These are phyloP conservation scores for Aphidius colemani DNA, from an alignment of 2,888 invertebrate species.

Conservation along the genomic window DNA sequence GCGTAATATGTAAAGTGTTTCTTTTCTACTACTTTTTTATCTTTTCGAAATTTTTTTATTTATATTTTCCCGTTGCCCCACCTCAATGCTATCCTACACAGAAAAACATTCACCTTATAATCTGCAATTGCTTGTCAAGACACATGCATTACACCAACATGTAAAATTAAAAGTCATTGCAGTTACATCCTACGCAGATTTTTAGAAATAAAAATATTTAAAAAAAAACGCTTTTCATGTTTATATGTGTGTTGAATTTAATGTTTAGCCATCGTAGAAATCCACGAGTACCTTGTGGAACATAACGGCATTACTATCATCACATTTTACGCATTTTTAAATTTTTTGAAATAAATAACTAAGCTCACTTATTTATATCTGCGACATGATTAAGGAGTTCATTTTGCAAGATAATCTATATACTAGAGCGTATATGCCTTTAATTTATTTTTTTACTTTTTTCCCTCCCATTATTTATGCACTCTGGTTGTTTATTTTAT, in stretches of 20 bases:
- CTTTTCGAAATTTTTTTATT: conserved; percentile 6
- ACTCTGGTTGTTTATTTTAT: no score
- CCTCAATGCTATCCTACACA: neutral
- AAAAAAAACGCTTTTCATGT: neutral
- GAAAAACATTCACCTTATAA: neutral
- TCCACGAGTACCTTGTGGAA: conserved; percentile 7
- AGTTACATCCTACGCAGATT: no score
- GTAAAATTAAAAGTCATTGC: no score
- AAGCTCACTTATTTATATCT: conserved; percentile 1
- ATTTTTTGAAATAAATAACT: neutral
- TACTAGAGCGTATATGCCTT: neutral
- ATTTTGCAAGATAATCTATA: conserved; percentile 13
- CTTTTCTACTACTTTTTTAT: conserved; percentile 3
- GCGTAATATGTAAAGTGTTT: conserved; percentile 28
- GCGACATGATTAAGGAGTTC: conserved; percentile 19
- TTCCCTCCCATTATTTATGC: neutral
- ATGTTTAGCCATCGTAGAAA: neutral
- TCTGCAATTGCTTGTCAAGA: no score
- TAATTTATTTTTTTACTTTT: conserved; percentile 8
- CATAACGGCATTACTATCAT: neutral
- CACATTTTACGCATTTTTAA: conserved; percentile 21
- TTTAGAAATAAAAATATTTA: no score
- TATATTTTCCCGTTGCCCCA: conserved; percentile 20
- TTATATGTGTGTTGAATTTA: neutral
- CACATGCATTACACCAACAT: no score